Conservation (phyloP, 2,113 vertebrate species). For the Enhydra lutris region DNA sequence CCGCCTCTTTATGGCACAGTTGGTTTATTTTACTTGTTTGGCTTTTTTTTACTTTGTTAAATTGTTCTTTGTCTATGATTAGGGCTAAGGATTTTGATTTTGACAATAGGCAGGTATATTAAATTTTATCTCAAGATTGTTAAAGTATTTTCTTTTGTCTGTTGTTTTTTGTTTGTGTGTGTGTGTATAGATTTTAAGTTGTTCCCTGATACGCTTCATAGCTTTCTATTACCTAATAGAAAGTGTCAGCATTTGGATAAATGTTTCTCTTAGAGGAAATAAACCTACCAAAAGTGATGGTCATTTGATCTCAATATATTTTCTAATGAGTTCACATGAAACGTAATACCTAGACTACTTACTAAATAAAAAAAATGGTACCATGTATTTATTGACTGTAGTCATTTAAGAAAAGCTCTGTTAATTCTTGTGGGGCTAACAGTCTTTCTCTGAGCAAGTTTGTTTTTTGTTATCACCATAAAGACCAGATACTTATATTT, state of each 20-base stretch:
- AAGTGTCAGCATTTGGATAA: neutral
- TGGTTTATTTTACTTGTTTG: conserved; percentile 31
- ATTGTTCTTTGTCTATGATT: conserved; percentile 2
- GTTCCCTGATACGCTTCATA: neutral
- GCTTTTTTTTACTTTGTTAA: conserved; percentile 5
- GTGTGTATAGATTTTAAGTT: neutral
- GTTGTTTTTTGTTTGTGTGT: neutral
- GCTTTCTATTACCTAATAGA: neutral
- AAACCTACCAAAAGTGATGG: neutral
- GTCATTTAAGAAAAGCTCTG: neutral
- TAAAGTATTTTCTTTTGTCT: neutral
- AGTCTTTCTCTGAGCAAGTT: neutral
- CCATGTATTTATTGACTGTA: neutral
- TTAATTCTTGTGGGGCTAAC: neutral
- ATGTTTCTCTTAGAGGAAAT: conserved; percentile 29
- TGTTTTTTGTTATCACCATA: neutral
- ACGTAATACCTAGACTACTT: neutral
- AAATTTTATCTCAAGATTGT: neutral
- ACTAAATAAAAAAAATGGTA: neutral
- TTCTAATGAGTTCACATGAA: conserved; percentile 2
- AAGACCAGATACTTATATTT: neutral
- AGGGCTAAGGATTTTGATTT: neutral
- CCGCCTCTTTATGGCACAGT: neutral
- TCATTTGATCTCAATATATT: neutral
- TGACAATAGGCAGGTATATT: neutral